phyloP scores from a whole-genome alignment of 2,888 invertebrate species.

The Diadromus collaris region DNA sequence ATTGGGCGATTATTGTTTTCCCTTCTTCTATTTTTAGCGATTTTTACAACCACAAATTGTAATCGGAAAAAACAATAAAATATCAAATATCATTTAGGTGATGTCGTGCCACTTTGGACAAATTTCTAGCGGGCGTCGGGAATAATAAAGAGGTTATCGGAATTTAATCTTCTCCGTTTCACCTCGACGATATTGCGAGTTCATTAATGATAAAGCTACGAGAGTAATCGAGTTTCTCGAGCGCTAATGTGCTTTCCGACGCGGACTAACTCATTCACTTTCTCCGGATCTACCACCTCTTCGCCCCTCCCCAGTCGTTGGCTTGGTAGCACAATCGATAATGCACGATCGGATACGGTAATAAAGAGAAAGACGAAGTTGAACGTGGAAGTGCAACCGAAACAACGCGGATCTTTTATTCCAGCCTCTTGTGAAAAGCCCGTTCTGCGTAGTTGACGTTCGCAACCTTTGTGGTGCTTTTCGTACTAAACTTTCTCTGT shows the following conservation, averaged over 20 bases:
- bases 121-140: background rate
- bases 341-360: constrained; percentile 19
- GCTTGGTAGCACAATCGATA: constrained; percentile 4
- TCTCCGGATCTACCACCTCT: background rate
- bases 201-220: constrained; percentile 12
- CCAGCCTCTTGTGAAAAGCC: background rate
- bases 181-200: constrained; percentile 5
- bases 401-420: constrained; percentile 10
- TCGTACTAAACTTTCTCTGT: constrained; percentile 2
- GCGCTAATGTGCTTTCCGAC: background rate
- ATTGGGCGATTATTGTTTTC: background rate
- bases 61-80: background rate
- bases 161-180: constrained; percentile 3
- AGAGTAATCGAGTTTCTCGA: constrained; percentile 22
- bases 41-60: background rate
- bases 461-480: background rate
- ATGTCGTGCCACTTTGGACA: background rate
- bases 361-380: constrained; percentile 23
- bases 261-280: background rate
- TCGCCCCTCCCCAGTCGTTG: too few relatives aligned
- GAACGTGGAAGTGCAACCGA: constrained; percentile 18
- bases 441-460: background rate
- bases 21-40: background rate
- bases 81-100: background rate
- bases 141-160: constrained; percentile 13